A percentile compares a stretch with the other conserved stretches of the same genome.
Conservation (phyloP, 2,797 vertebrate species). For the Setipinna tenuifilis region DNA sequence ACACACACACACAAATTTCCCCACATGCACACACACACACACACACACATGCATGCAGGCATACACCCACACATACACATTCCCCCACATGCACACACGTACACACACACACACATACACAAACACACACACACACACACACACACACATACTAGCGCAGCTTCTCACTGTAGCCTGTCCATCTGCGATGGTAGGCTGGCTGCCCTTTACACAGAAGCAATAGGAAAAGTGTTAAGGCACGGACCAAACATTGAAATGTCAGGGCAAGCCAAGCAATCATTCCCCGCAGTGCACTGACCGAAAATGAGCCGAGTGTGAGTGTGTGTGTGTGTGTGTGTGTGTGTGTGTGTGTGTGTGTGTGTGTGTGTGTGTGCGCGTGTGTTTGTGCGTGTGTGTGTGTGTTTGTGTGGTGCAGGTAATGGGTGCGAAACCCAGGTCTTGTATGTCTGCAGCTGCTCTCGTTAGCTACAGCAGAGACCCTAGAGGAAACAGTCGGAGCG, state of each 20-base stretch:
- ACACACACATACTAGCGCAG: not conserved
- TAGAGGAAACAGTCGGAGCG: not conserved
- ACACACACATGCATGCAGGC: not conserved
- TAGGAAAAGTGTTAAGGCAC: constrained; percentile 9
- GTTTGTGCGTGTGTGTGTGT: not conserved
- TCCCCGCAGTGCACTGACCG: not conserved
- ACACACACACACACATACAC: constrained; percentile 19
- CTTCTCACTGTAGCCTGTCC: not conserved
- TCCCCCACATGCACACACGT: constrained; percentile 17
- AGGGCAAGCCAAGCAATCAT: not conserved
- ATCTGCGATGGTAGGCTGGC: constrained; percentile 12
- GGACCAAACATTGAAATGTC: constrained; percentile 5
- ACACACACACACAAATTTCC: not conserved
- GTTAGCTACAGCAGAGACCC: constrained; percentile 12
- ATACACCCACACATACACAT: not conserved
- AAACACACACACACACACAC: constrained; percentile 5
- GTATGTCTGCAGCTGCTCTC: not conserved
- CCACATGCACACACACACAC: constrained; percentile 4
- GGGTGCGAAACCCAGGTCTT: not conserved
- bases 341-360: constrained; percentile 11
- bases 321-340: not conserved
- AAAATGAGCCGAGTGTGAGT: not conserved
- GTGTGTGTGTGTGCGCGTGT: not conserved
- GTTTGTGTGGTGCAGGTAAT: not conserved
- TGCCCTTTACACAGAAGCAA: constrained; percentile 16